These are phyloP conservation scores for Lochmaea capreae DNA, from an alignment of 2,888 invertebrate genomes.

Conservation along the genomic window DNA sequence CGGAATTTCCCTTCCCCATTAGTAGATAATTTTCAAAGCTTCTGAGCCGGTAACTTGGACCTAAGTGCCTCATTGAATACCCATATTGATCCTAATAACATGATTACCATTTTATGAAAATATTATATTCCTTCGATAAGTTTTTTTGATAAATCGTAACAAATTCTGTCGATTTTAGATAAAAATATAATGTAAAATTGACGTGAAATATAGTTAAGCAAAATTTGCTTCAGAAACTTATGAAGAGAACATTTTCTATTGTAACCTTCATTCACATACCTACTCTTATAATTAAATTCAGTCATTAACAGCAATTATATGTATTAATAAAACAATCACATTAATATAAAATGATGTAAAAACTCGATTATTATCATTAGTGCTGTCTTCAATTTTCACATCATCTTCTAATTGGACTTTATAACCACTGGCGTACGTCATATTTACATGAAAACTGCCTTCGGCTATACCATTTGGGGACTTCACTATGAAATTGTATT, in stretches of 20 bases:
- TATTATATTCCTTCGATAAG: no score
- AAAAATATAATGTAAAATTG: no score
- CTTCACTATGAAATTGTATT: slow-evolving; percentile 73
- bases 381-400: slow-evolving; percentile 50
- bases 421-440: slow-evolving; percentile 68
- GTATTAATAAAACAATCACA: slow-evolving; percentile 61
- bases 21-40: no score
- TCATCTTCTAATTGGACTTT: slow-evolving; percentile 54
- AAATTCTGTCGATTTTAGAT: no score
- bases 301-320: slow-evolving; percentile 60
- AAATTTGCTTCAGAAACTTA: no score
- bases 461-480: slow-evolving; percentile 74
- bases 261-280: slow-evolving; percentile 23
- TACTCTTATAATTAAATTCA: slow-evolving; percentile 54
- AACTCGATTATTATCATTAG: slow-evolving; percentile 38
- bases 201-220: no score
- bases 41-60: no score
- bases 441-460: slow-evolving; percentile 73
- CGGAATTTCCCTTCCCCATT: no score
- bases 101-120: no score
- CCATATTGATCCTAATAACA: no score
- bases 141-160: no score
- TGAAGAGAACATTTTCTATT: slow-evolving; percentile 1
- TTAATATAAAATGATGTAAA: slow-evolving; percentile 60
- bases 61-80: no score